Conservation (phyloP, 35 echinoderm and acorn worm genomes). For the Diadema setosum region DNA sequence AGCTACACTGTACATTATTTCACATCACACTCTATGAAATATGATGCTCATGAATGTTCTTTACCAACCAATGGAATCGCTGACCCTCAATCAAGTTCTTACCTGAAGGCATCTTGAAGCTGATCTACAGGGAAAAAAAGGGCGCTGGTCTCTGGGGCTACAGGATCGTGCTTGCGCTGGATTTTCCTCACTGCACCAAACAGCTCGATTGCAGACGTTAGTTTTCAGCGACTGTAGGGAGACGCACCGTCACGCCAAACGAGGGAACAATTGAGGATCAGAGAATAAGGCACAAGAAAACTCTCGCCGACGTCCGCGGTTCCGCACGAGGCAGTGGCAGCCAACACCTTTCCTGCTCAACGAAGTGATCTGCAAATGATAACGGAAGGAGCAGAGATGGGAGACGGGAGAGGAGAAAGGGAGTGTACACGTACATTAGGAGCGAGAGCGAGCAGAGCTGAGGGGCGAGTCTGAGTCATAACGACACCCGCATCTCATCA, state of each 20-base stretch:
- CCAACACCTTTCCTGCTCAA: neutral
- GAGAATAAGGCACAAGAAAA: neutral
- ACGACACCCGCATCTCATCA: neutral
- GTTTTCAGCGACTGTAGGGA: neutral
- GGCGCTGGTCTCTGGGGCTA: neutral
- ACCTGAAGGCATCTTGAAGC: neutral
- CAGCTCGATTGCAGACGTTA: too few relatives aligned
- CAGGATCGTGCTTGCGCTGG: neutral
- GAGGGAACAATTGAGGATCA: neutral
- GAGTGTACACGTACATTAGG: neutral
- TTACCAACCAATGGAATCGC: too few relatives aligned
- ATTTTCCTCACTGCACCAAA: neutral
- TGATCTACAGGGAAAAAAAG: neutral
- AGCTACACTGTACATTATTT: too few relatives aligned
- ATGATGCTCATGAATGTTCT: too few relatives aligned
- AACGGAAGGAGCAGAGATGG: neutral
- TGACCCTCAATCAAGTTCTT: too few relatives aligned
- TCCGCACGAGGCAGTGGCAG: neutral
- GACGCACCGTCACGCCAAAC: neutral
- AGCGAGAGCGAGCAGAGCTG: neutral
- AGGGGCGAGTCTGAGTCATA: neutral
- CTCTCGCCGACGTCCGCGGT: neutral
- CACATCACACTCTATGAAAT: too few relatives aligned
- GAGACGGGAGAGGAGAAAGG: neutral
- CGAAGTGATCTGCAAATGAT: neutral